Evolutionary conservation across 2,888 invertebrate genomes (phyloP).

Genomic region (Flabesymbios commensalis): DNA sequence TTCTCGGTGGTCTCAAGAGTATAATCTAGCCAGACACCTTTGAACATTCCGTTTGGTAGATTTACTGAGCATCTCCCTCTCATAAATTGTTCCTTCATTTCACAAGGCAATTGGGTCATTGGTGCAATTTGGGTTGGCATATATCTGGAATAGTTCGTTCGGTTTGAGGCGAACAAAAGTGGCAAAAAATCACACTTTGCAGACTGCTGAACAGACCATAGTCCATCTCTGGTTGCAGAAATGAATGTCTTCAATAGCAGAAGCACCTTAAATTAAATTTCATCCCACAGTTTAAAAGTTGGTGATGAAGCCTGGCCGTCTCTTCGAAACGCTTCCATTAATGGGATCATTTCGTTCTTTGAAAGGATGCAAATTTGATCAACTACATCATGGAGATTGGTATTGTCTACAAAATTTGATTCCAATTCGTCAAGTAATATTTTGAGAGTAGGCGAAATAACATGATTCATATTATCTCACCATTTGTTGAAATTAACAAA

Average conservation of each 20-base stretch:
- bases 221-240: background rate
- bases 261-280: background rate
- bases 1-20: no score
- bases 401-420: background rate
- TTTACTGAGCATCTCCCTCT: no score
- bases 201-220: background rate
- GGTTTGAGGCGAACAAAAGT: no score
- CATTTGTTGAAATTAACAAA: background rate
- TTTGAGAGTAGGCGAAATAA: background rate
- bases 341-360: background rate
- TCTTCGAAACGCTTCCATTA: background rate
- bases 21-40: no score
- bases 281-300: background rate
- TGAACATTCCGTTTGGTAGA: no score
- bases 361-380: background rate
- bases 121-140: no score
- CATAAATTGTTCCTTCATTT: no score
- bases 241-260: background rate
- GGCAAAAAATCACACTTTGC: no score
- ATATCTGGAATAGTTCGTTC: no score
- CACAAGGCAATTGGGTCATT: no score
- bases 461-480: background rate
- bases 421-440: background rate
- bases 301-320: background rate
- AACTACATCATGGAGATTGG: background rate